Evolutionary conservation across 2,888 invertebrate genomes (phyloP).

Genomic region (Hydroisotoma schaefferi): DNA sequence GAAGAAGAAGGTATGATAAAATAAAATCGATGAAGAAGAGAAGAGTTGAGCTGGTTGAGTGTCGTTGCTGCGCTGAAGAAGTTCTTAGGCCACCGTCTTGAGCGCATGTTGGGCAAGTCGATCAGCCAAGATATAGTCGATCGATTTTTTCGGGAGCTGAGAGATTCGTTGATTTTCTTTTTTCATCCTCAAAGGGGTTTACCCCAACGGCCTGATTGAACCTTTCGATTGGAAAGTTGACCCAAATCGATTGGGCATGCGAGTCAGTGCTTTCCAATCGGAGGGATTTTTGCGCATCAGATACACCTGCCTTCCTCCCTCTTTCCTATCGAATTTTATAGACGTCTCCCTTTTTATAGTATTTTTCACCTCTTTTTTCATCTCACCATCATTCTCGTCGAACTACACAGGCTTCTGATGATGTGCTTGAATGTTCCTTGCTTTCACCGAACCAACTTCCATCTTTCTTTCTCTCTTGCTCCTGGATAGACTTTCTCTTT

Average conservation of each 20-base stretch:
- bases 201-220: conserved; percentile 43
- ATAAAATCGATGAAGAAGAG: conserved; percentile 50
- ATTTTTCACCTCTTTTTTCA: background rate
- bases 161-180: conserved; percentile 48
- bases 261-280: conserved; percentile 45
- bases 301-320: too few species aligned
- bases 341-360: conserved; percentile 8
- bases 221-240: conserved; percentile 49
- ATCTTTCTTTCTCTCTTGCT: too few species aligned
- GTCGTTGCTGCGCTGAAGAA: conserved; percentile 46
- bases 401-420: too few species aligned
- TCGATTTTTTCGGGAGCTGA: conserved; percentile 48
- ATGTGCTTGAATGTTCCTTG: too few species aligned
- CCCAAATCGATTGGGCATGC: conserved; percentile 49
- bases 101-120: conserved; percentile 50
- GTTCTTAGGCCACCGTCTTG: conserved; percentile 44
- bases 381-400: too few species aligned
- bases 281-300: conserved; percentile 32
- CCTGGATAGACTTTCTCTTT: too few species aligned
- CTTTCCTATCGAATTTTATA: conserved; percentile 15
- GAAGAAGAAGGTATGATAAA: conserved; percentile 30
- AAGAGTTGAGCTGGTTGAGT: conserved; percentile 23
- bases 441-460: too few species aligned
- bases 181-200: conserved; percentile 48
- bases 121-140: conserved; percentile 49